phyloP scores from a whole-genome alignment of 2,113 vertebrate genomes.

The Megaleporinus macrocephalus region DNA sequence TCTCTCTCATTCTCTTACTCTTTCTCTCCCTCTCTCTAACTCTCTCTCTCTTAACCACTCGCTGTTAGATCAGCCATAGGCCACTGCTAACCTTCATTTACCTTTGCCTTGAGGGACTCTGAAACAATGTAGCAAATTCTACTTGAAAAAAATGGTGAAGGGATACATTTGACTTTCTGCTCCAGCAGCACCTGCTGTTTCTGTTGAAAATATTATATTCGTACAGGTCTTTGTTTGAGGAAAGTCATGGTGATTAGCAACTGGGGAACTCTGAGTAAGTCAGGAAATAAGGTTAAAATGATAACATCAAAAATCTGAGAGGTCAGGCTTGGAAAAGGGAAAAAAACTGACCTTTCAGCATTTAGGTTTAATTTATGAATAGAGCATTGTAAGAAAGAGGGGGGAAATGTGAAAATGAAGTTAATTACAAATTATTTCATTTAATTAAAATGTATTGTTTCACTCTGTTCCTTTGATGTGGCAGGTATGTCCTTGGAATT shows the following conservation, averaged over 20 bases:
- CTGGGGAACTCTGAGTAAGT: neutral
- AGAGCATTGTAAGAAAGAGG: neutral
- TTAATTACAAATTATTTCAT: conserved; percentile 24
- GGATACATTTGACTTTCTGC: conserved; percentile 18
- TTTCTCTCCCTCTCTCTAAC: conserved; percentile 9
- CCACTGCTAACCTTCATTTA: conserved; percentile 56
- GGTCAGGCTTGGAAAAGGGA: neutral
- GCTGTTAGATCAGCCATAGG: conserved; percentile 41
- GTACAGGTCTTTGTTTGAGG: conserved; percentile 7
- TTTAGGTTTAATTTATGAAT: neutral
- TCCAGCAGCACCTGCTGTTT: conserved; percentile 13
- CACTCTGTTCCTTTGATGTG: conserved; percentile 19
- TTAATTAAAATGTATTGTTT: conserved; percentile 25
- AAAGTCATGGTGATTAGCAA: conserved; percentile 4
- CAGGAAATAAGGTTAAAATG: conserved; percentile 8
- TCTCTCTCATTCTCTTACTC: conserved; percentile 22
- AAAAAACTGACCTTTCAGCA: neutral
- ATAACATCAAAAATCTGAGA: neutral
- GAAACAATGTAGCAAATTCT: conserved; percentile 37
- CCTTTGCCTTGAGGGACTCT: conserved; percentile 55
- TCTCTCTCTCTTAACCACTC: conserved; percentile 9
- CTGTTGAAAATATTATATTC: neutral
- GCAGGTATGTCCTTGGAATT: conserved; percentile 50
- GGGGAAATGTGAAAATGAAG: conserved; percentile 15
- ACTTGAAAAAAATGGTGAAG: conserved; percentile 4